Evolutionary conservation across 2,113 vertebrate species (phyloP), one percentile per base, ranked within the genome.

Genomic region (Vidua macroura): DNA sequence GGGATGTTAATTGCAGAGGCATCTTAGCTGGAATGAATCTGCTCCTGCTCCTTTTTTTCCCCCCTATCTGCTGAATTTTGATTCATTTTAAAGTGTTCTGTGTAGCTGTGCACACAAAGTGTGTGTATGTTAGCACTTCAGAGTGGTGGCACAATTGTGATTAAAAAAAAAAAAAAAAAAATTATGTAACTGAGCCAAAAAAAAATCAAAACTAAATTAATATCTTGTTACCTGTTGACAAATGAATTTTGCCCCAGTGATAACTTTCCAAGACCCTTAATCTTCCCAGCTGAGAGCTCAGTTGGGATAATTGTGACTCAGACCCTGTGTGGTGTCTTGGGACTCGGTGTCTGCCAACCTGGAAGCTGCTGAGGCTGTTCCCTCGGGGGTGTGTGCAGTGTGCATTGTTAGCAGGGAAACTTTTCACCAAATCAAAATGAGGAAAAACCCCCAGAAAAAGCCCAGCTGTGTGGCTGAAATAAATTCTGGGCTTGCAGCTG

Each of bases 311-410:
- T 21, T 51, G 46, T 69, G 46, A 12, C 33, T 13, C 8, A 4
- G 51, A 16, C 22, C 30, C 15, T 21, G 10, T 1, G 67, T 55
- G 52, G 4, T 59, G 23, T 27, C 15, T 66, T 4, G 11, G 39
- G 31, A 17, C 13, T 62, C 41, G 1, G 39, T 15, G 28, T 41
- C 43, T 35, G 30, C 6, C 21, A 33, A 18, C 7, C 22, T 75
- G 37, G 56, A 15, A 48, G 18, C 18, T 56, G 55, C 46, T 33
- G 2, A 25, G 62, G 35, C 37, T 74, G 11, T 15, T 82, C 31
- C 13, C 15, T 0, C 18, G 60, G 28, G 49, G 12, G 1, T 18
- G 1, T 28, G 25, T 49, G 20, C 43, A 31, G 20, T 5, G 30
- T 9, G 72, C 46, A 13, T 7, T 48, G 8, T 24, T 13, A 37